These are phyloP conservation scores for Sylvilagus floridanus DNA, from an alignment of 2,797 vertebrate genomes.

Conservation along the genomic window DNA sequence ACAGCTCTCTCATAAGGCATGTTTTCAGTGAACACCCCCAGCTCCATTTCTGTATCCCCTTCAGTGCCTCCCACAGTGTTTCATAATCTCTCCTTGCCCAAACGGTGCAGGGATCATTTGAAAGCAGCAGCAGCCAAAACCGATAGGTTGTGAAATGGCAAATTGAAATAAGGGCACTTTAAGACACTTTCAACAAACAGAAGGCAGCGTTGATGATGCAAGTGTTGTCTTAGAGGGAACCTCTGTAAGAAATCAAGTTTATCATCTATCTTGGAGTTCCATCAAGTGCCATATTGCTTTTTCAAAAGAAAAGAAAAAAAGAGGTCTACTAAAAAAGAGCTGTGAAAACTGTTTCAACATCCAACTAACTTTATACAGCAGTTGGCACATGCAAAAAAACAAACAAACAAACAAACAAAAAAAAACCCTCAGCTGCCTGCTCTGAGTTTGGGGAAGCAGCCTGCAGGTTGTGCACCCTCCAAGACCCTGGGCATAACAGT, in stretches of 20 bases:
- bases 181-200: background rate
- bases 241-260: background rate
- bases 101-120: background rate
- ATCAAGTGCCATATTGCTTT: background rate
- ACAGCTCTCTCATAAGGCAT: background rate
- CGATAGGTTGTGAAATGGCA: slow-evolving; percentile 5
- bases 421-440: background rate
- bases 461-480: background rate
- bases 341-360: slow-evolving; percentile 26
- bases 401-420: too few relatives aligned
- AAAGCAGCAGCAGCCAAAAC: background rate
- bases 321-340: background rate
- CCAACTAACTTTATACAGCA: background rate
- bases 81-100: background rate
- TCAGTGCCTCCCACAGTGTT: background rate
- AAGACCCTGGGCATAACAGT: background rate
- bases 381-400: background rate
- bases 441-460: background rate
- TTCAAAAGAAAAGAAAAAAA: background rate
- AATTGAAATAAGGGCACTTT: background rate
- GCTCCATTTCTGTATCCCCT: background rate
- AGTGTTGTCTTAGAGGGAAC: background rate
- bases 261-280: background rate
- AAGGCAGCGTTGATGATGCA: background rate
- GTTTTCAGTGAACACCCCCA: background rate